Percentiles rank a stretch among this genome's conserved stretches.
phyloP scores from a whole-genome alignment of 2,797 vertebrate genomes.

The Chelonia mydas region DNA sequence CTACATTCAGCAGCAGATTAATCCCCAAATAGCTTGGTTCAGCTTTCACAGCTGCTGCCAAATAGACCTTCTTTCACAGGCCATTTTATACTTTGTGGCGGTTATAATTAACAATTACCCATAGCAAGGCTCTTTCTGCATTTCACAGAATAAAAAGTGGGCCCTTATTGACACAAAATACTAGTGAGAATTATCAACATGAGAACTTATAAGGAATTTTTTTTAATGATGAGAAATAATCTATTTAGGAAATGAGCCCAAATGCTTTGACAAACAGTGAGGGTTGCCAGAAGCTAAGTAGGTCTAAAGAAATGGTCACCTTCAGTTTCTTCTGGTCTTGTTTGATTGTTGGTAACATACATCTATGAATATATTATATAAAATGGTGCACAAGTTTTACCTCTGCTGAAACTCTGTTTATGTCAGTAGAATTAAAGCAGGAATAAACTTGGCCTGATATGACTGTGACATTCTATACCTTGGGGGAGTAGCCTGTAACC shows the following conservation, averaged over 20 bases:
- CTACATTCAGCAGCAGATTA: constrained; percentile 91
- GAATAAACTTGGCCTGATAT: not conserved
- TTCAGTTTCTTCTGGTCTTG: constrained; percentile 25
- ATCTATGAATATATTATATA: constrained; percentile 31
- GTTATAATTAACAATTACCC: constrained; percentile 72
- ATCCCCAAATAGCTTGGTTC: constrained; percentile 88
- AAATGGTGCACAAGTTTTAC: not conserved
- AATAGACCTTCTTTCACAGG: constrained; percentile 76
- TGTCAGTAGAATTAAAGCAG: constrained; percentile 1
- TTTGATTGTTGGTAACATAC: constrained; percentile 29
- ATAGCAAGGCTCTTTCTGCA: not conserved
- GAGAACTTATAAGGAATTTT: not conserved
- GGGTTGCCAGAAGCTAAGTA: not conserved
- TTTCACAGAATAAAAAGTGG: not conserved
- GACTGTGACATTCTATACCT: too few species aligned
- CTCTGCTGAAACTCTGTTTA: not conserved
- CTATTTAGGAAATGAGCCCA: not conserved
- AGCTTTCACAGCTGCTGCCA: constrained; percentile 86
- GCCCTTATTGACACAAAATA: not conserved
- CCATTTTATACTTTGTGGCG: constrained; percentile 42
- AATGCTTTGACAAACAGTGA: constrained; percentile 11
- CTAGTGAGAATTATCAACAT: not conserved
- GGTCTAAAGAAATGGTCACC: constrained; percentile 1
- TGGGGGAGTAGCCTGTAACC: too few species aligned
- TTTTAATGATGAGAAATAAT: constrained; percentile 1